Evolutionary conservation across 1,140 invertebrate species (phyloP), one percentile per base, ranked within the genome.

Genomic region (Microplitis mediator): DNA sequence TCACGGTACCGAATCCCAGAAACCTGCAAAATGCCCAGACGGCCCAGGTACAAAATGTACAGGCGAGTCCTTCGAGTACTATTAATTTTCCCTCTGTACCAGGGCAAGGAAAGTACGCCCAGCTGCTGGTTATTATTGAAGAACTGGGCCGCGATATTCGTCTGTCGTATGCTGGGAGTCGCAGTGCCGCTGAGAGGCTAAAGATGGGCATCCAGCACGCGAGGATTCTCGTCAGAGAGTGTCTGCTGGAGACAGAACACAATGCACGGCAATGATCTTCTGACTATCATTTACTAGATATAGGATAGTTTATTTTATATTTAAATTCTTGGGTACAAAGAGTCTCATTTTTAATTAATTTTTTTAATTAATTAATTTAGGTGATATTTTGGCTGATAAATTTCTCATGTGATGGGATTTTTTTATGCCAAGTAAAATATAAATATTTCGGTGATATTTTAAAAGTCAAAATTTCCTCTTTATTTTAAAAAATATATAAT

Each of bases 81-180:
- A 85, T 87, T 51, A 87, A 87, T 61, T 87, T 87, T 71, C 83
- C 84, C 13, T 78, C 80, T 23, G 84, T 87, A 54, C 84, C 86
- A 67, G 86, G 86, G 32, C 85, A 87, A 68, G 85, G 85, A 56
- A 95, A 95, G 83, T 95, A 95, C 83, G 90, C 90, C 69, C 93
- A 95, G 75, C 80, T 95, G 62, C 80, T 95, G 72, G 89, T 91
- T 13, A 92, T 95, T n/a, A 93, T 95, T 71, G 94, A 95, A 80
- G 94, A 95, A 85, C 91, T 95, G 82, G 93, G 93, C 45, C 91
- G 93, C 79, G 94, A 95, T 77, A 93, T 95, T 78, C 88, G 93
- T 64, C 91, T 94, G 34, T 93, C 93, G 1, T 95, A 95, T 80
- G 90, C 93, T 35, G 93, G 93, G n/a, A 95, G 92, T 79, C 93